Percentiles rank a stretch among this genome's conserved stretches.
Conservation (phyloP, 2,797 vertebrate species). For the Anableps anableps region DNA sequence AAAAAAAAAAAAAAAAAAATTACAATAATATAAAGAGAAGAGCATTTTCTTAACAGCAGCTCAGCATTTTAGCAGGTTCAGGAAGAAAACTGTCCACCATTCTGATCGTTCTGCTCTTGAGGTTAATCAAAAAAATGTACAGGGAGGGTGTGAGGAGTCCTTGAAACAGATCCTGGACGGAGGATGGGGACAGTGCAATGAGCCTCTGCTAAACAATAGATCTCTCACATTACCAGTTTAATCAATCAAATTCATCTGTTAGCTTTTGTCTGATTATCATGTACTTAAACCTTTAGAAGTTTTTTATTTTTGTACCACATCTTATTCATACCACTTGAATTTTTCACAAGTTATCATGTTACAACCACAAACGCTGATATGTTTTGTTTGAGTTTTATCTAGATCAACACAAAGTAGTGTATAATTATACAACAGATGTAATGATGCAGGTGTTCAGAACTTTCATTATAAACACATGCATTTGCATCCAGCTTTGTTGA, state of each 20-base stretch:
- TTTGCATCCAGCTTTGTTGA: background rate
- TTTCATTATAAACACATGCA: background rate
- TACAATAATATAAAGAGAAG: background rate
- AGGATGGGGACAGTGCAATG: background rate
- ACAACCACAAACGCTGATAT: background rate
- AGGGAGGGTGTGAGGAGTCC: background rate
- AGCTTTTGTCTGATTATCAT: background rate
- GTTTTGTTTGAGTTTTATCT: background rate
- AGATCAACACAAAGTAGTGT: background rate
- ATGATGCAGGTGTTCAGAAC: background rate
- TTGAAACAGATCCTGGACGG: background rate
- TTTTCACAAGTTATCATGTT: background rate
- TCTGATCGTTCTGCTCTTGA: background rate
- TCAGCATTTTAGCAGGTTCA: background rate
- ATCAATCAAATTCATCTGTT: conserved; percentile 8
- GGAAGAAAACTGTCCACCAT: background rate
- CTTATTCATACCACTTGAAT: background rate
- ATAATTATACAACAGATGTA: background rate
- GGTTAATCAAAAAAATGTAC: background rate
- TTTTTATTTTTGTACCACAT: background rate
- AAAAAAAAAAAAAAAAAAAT: background rate
- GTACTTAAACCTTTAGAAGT: background rate
- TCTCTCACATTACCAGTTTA: conserved; percentile 4
- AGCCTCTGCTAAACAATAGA: background rate
- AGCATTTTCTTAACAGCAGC: too few species aligned